These are phyloP conservation scores for Hydrozoanthus gracilis DNA, from an alignment of 92 coral and sea anemone species.

Conservation along the genomic window DNA sequence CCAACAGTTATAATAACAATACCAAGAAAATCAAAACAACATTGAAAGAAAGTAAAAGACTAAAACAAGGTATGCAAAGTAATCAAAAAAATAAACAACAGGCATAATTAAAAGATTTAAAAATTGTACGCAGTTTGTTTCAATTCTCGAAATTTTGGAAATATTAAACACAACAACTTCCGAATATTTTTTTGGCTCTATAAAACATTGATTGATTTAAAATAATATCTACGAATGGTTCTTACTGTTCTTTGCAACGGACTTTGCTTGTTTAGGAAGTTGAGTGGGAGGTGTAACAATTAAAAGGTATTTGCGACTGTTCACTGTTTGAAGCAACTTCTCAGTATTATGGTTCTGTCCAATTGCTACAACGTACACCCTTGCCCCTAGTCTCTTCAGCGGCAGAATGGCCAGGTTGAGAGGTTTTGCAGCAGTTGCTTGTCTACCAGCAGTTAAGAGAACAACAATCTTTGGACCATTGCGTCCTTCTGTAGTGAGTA, in stretches of 20 bases:
- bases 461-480: slow-evolving; percentile 61
- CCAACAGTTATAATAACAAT: not conserved
- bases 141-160: too few species aligned
- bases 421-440: slow-evolving; percentile 56
- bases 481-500: slow-evolving; percentile 50
- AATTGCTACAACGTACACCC: slow-evolving; percentile 63
- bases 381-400: slow-evolving; percentile 55
- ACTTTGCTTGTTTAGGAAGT: slow-evolving; percentile 18
- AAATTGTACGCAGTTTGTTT: too few species aligned
- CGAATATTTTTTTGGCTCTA: too few species aligned
- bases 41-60: too few species aligned
- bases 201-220: not conserved
- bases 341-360: slow-evolving; percentile 48
- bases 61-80: too few species aligned
- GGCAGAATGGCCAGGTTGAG: slow-evolving; percentile 56
- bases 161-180: too few species aligned
- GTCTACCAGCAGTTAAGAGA: slow-evolving; percentile 68
- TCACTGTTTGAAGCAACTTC: slow-evolving; percentile 53
- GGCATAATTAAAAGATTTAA: too few species aligned
- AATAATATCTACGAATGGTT: not conserved
- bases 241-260: slow-evolving; percentile 35
- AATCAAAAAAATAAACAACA: too few species aligned
- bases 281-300: slow-evolving; percentile 44
- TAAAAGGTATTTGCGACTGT: slow-evolving; percentile 59
- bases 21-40: too few species aligned